phyloP scores from a whole-genome alignment of 2,888 invertebrate species.

The Zelleria hepariella region DNA sequence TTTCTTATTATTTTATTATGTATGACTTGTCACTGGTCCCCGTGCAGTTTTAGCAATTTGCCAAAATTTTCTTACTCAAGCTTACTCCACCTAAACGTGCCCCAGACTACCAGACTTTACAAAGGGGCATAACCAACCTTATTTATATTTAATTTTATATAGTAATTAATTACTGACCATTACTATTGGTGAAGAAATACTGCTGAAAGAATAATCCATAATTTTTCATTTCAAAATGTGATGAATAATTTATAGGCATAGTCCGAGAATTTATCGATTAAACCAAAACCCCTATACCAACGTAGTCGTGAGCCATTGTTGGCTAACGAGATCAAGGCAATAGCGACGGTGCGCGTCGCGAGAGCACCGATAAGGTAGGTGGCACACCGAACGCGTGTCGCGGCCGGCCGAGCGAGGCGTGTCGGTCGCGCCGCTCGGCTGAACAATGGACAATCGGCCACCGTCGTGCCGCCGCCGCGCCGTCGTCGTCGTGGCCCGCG shows the following conservation, averaged over 20 bases:
- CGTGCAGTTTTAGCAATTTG: too few species aligned
- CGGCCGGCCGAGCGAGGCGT: conserved; percentile 58
- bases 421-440: conserved; percentile 51
- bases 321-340: conserved; percentile 60
- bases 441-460: conserved; percentile 64
- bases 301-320: conserved; percentile 50
- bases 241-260: not conserved
- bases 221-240: too few species aligned
- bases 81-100: too few species aligned
- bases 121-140: too few species aligned
- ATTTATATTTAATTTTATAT: too few species aligned
- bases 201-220: too few species aligned
- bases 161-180: too few species aligned
- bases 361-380: conserved; percentile 53
- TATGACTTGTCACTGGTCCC: too few species aligned
- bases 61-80: too few species aligned
- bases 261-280: not conserved
- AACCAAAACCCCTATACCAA: conserved; percentile 24
- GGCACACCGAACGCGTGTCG: conserved; percentile 29
- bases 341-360: conserved; percentile 35
- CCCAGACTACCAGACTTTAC: too few species aligned
- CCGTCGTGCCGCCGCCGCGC: conserved; percentile 27
- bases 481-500: conserved; percentile 18
- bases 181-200: too few species aligned
- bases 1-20: too few species aligned